phyloP scores from a whole-genome alignment of 2,113 vertebrate genomes.

The Cheilinus undulatus region DNA sequence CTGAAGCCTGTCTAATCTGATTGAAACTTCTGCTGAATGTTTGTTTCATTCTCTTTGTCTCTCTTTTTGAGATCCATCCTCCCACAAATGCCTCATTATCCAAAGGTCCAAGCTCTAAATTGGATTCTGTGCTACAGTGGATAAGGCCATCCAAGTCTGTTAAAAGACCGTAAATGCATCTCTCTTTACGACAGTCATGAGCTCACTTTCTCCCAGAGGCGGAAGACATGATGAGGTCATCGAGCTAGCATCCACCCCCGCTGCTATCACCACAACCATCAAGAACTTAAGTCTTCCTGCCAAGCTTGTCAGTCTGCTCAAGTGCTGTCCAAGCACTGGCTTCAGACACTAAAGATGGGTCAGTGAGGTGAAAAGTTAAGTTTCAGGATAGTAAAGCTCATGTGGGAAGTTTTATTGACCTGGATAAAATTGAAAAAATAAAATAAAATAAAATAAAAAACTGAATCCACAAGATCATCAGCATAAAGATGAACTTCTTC shows the following conservation, averaged over 20 bases:
- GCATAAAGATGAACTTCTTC: too few relatives aligned
- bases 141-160: constrained; percentile 63
- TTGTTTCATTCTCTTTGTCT: constrained; percentile 6
- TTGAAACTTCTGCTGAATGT: constrained; percentile 12
- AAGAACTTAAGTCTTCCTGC: constrained; percentile 33
- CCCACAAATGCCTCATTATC: constrained; percentile 55
- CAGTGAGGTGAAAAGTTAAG: constrained; percentile 7
- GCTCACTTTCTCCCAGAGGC: constrained; percentile 74
- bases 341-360: not conserved
- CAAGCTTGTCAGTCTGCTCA: not conserved
- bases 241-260: constrained; percentile 51
- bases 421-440: too few relatives aligned
- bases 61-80: constrained; percentile 24
- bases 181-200: constrained; percentile 76
- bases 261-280: constrained; percentile 42
- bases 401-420: too few relatives aligned
- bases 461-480: too few relatives aligned
- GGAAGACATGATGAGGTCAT: constrained; percentile 76
- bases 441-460: too few relatives aligned
- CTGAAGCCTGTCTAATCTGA: constrained; percentile 10
- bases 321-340: constrained; percentile 17
- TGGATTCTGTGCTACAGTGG: constrained; percentile 59
- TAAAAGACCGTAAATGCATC: constrained; percentile 70
- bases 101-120: constrained; percentile 41
- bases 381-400: too few relatives aligned